Base-by-base conservation (phyloP, 2,797 vertebrate genomes). In the Lepus oiostolus region DNA sequence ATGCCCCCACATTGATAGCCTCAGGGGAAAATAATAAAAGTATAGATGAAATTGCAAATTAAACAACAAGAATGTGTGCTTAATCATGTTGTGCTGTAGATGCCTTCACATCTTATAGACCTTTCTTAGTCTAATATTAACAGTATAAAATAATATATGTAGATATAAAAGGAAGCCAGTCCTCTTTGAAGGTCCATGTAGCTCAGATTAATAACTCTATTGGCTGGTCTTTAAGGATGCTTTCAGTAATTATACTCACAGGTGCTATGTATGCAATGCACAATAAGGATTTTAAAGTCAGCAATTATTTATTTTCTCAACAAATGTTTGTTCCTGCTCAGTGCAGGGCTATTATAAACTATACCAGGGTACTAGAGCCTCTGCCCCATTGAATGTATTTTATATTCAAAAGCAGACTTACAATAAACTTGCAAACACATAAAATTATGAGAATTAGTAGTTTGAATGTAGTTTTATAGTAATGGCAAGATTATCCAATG, bases 391-490 rank as follows among this genome's bases (percentile, higher is more conserved):
- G 28, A 85, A n/a, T n/a, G 62, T 85, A 75, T 7, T 14, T 63
- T 92, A 35, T 90, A 60, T n/a, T 71, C n/a, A 90, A 21, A 90
- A 77, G 30, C 32, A 86, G 30, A 82, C 58, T 77, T 77, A 72
- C 11, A 79, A n/a, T 77, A 77, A 87, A 83, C 76, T 35, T 14
- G 4, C 7, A 60, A 83, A 79, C 35, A 58, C 4, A 70, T 17
- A 58, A 83, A 71, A 77, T 76, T 76, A 82, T 26, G 9, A 81
- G 6, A 70, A 86, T 68, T 68, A n/a, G 17, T 12, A 38, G 1
- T 14, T 83, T 86, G 24, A 4, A 47, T 75, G 35, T 60, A 80
- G 80, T 42, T 67, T 8, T 75, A 85, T 81, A 14, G 5, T 83
- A 90, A 30, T 19, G 30, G 24, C 19, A 54, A 65, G 35, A 47